Evolutionary conservation across 2,888 invertebrate genomes (phyloP).

Genomic region (Lasioglossum marginatum): DNA sequence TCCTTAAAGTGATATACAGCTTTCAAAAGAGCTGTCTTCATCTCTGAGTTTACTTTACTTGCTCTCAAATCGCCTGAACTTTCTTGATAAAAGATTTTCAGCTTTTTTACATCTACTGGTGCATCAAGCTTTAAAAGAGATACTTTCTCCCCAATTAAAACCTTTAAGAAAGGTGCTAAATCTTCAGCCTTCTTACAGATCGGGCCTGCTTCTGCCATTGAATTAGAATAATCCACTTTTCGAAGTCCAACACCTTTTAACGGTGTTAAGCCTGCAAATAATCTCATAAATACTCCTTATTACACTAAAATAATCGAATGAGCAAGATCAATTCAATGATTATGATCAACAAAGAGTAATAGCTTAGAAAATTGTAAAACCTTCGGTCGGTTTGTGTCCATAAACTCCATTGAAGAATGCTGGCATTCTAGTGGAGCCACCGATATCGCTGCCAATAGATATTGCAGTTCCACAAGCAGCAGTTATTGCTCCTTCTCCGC

Average conservation of each 20-base stretch:
- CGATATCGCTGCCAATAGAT: slow-evolving; percentile 96
- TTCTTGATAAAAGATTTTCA: slow-evolving; percentile 92
- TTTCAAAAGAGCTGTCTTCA: slow-evolving; percentile 88
- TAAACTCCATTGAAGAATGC: slow-evolving; percentile 95
- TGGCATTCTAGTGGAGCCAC: slow-evolving; percentile 98
- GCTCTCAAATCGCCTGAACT: slow-evolving; percentile 90
- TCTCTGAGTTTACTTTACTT: slow-evolving; percentile 89
- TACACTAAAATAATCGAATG: background rate
- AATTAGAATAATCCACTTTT: slow-evolving; percentile 86
- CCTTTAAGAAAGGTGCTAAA: slow-evolving; percentile 90
- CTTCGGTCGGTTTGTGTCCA: slow-evolving; percentile 92
- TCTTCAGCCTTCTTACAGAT: slow-evolving; percentile 92
- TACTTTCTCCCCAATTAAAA: slow-evolving; percentile 87
- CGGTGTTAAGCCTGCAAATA: slow-evolving; percentile 87
- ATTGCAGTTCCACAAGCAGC: slow-evolving; percentile 93
- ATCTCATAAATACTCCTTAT: slow-evolving; percentile 9
- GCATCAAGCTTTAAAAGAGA: slow-evolving; percentile 87
- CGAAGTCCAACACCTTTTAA: slow-evolving; percentile 88
- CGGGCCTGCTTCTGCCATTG: slow-evolving; percentile 94
- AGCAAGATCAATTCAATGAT: background rate
- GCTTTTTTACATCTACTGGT: slow-evolving; percentile 87
- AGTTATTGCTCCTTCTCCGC: slow-evolving; percentile 92
- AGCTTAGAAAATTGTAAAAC: slow-evolving; percentile 81
- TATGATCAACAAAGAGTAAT: background rate
- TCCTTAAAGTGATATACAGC: slow-evolving; percentile 84